Conservation (phyloP, 2,113 vertebrate species). For the Anguilla japonica region DNA sequence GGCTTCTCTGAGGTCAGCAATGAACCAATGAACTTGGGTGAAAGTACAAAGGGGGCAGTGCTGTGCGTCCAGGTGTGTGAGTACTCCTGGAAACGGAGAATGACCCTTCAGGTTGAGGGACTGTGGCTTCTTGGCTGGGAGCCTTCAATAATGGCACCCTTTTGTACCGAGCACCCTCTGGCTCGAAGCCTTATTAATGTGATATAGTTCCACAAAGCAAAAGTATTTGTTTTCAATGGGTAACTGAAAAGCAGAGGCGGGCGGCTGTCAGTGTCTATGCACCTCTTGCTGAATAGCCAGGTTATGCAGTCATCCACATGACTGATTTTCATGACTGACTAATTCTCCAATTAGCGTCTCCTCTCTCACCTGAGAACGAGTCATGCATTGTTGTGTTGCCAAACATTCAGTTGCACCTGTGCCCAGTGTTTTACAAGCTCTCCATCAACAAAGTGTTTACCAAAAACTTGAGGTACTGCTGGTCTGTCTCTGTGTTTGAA, state of each 20-base stretch:
- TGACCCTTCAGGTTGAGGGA: too few relatives aligned
- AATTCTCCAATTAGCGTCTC: too few relatives aligned
- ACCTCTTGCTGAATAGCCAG: neutral
- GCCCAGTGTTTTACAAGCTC: too few relatives aligned
- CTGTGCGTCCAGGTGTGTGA: neutral
- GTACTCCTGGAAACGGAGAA: neutral
- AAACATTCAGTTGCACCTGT: too few relatives aligned
- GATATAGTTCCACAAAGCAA: neutral
- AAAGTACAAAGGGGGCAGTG: neutral
- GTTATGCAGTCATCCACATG: too few relatives aligned
- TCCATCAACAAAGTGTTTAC: too few relatives aligned
- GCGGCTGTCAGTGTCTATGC: neutral
- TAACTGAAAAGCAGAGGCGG: neutral
- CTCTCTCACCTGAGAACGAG: too few relatives aligned
- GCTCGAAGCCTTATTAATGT: neutral
- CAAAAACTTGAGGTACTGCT: neutral
- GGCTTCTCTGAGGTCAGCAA: too few relatives aligned
- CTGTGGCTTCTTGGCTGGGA: neutral
- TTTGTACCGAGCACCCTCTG: neutral
- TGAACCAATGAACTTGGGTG: too few relatives aligned
- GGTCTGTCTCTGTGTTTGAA: neutral
- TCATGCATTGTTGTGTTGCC: too few relatives aligned
- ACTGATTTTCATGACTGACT: too few relatives aligned
- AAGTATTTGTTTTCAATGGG: neutral
- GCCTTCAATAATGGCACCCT: neutral